Base-by-base conservation (phyloP, 2,113 vertebrate genomes). In the Grammomys dolichurus region DNA sequence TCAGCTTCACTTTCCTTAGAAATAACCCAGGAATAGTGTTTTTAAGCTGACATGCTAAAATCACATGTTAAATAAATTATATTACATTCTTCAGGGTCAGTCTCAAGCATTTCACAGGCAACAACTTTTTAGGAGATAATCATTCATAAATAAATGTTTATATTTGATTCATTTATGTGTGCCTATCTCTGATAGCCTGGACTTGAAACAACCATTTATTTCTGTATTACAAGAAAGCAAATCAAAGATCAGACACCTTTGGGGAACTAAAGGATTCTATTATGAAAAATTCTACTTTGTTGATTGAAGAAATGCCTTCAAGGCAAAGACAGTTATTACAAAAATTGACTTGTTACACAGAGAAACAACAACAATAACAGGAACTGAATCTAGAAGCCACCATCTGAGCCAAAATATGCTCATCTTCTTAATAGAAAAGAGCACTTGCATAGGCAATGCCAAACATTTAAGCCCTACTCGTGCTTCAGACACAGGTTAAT, bases 161-260 rank as follows among this genome's bases (percentile, higher is more conserved):
- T 90, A 90, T 73, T 40, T 72, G 31, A 87, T 12, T 40, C 24
- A 76, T 72, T 91, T 92, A 46, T 24, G 17, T 9, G 0, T 58
- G 6, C 46, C 40, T 82, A 72, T 76, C 70, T 86, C 36, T 77
- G 65, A 56, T n/a, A 46, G 33, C 65, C 56, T 76, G 63, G 54
- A 56, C 51, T 16, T 72, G 63, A 92, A 60, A 20, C 48, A 33
- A 84, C 48, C 13, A 93, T 75, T 87, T 80, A 56, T 77, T 46
- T 94, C 70, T 89, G 60, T 9, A 40, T 33, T 80, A 51, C 78
- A 58, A 43, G 54, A 94, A 91, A 85, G 31, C 40, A 93, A 96
- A 94, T 82, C 3, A 70, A 91, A 86, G 75, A 73, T 14, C 48
- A 85, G 16, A 26, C 13, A 48, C 56, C 28, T 63, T 81, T 80